Evolutionary conservation across 1,140 invertebrate species (phyloP), one percentile per base, ranked within the genome.

Genomic region (Nylanderia fulva): DNA sequence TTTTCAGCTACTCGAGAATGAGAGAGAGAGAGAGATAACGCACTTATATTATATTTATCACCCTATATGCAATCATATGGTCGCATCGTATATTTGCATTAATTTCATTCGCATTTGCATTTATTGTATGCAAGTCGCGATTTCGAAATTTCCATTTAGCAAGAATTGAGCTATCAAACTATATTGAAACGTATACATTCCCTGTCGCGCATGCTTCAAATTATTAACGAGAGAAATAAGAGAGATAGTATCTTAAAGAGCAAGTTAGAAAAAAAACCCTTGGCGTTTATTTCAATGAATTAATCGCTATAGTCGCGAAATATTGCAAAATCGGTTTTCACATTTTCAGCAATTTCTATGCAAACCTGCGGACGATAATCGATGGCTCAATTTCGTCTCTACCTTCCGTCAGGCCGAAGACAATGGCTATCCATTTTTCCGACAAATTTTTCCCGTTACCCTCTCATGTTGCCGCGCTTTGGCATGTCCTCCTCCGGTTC

Each of bases 301-400:
- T 56, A 27, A 33, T 42, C 29, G n/a, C 18, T 29, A n/a, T n/a
- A 1, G 27, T 33, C 36, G 36, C 29, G 18, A 58, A 71, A 82
- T 82, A 82, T 82, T 58, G 77, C 66, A 45, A 71, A 82, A 71
- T 36, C 77, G 66, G 33, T 58, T 72, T 39, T 42, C 33, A 33
- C 52, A 29, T 36, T 80, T 60, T 45, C 36, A 69, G 54, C 77
- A 82, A 82, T 82, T 72, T 82, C 77, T 60, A 82, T 82, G 77
- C 77, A 82, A 82, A 82, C 77, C 45, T 48, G 77, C 52, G 36
- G 52, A 71, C 77, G 77, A 82, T 82, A 82, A 82, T 82, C 77
- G 77, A 82, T 71, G 77, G 52, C 18, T 82, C 77, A 82, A 82
- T 82, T 64, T 72, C 36, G 77, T 82, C 77, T 45, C 66, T 60